Base-by-base conservation (phyloP, 2,113 vertebrate genomes). In the Sander lucioperca region DNA sequence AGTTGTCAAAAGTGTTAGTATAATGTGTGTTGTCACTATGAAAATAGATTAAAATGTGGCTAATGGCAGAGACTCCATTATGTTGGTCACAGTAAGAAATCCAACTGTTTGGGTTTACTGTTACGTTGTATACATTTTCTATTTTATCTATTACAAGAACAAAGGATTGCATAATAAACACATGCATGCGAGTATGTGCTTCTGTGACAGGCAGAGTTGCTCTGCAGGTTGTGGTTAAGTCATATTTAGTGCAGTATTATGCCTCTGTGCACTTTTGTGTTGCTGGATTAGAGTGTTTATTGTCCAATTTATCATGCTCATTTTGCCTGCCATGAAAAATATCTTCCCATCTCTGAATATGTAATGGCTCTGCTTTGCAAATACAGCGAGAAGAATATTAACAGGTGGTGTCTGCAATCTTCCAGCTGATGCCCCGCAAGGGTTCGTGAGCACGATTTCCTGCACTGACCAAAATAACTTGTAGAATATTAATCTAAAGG, bases 251-350 rank as follows among this genome's bases (percentile, higher is more conserved):
- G 57, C 65, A 19, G 67, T 82, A 86, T 91, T 91, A 91, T 87
- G 68, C 82, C 82, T 80, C 83, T 63, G 43, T 68, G 71, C 90
- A 86, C 86, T 88, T 94, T 90, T 87, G 83, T 85, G 84, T 89
- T 90, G 88, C 86, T 88, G 84, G 79, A 92, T 94, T 94, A 91
- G 68, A 89, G 63, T 85, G 86, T 94, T 95, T 94, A 94, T 94
- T 93, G 93, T 95, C 80, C 88, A 93, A 94, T 95, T 94, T 90
- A 94, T 95, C 94, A 94, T 86, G 86, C 88, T 91, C 75, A 67
- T 83, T 90, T 92, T 90, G 86, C 90, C 84, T 88, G 89, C 86
- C 81, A 74, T 83, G 89, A 90, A 71, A 91, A 90, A 93, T 88
- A 89, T 93, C 86, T 87, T 53, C 58, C 74, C 6, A 90, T 91